Evolutionary conservation across 2,888 invertebrate genomes (phyloP).

Genomic region (Halictus ligatus): DNA sequence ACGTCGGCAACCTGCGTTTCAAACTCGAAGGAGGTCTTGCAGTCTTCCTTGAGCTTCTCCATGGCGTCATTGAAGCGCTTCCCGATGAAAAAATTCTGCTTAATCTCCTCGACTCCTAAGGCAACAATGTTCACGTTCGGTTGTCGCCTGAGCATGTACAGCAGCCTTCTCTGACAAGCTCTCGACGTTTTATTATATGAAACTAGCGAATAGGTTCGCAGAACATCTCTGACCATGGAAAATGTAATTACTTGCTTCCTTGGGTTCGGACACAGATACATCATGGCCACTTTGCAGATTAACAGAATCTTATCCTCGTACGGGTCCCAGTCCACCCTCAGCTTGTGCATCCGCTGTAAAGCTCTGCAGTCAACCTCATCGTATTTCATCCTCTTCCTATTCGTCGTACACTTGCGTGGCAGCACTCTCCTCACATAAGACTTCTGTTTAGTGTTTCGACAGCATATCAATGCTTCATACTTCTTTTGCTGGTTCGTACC

Average conservation of each 20-base stretch:
- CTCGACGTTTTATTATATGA: slow-evolving; percentile 89
- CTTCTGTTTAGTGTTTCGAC: slow-evolving; percentile 62
- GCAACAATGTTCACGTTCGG: slow-evolving; percentile 87
- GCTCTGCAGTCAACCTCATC: slow-evolving; percentile 89
- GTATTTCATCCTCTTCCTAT: slow-evolving; percentile 80
- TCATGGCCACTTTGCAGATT: slow-evolving; percentile 88
- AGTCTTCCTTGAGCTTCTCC: slow-evolving; percentile 79
- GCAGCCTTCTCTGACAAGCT: slow-evolving; percentile 88
- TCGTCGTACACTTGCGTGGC: slow-evolving; percentile 72
- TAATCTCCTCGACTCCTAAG: slow-evolving; percentile 87
- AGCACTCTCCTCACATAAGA: slow-evolving; percentile 78
- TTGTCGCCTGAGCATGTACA: slow-evolving; percentile 87
- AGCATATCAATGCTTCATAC: slow-evolving; percentile 39
- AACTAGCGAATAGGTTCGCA: slow-evolving; percentile 85
- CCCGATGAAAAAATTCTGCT: slow-evolving; percentile 86
- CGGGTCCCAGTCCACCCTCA: slow-evolving; percentile 88
- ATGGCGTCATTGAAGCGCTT: slow-evolving; percentile 83
- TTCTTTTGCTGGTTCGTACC: slow-evolving; percentile 38
- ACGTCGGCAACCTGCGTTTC: slow-evolving; percentile 75
- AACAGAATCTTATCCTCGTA: slow-evolving; percentile 90
- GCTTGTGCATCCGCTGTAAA: slow-evolving; percentile 87
- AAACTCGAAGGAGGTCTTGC: slow-evolving; percentile 69
- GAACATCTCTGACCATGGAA: slow-evolving; percentile 86
- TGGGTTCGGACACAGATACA: slow-evolving; percentile 85
- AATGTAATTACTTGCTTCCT: slow-evolving; percentile 84